phyloP scores from a whole-genome alignment of 2,888 invertebrate genomes.

The Agonopterix heracliana region DNA sequence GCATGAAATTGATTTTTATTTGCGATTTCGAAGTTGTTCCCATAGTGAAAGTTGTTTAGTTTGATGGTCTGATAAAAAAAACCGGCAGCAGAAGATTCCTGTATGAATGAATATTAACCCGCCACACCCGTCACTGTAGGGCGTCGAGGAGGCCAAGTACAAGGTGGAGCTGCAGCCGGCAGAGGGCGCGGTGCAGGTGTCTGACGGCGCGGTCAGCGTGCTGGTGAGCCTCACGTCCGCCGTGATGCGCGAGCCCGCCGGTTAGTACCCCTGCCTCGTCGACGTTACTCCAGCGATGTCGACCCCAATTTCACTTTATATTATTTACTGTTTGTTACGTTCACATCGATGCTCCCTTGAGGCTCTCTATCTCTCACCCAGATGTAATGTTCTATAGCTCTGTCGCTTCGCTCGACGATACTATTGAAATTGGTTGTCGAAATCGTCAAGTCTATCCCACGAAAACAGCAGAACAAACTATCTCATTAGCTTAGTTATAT shows the following conservation, averaged over 20 bases:
- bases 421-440: slow-evolving; percentile 35
- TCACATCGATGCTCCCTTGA: background rate
- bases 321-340: background rate
- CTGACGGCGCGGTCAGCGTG: slow-evolving; percentile 86
- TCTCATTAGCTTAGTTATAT: slow-evolving; percentile 32
- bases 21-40: no score
- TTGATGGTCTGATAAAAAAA: no score
- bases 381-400: no score
- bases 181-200: slow-evolving; percentile 89
- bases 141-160: slow-evolving; percentile 76
- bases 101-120: no score
- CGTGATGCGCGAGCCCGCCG: slow-evolving; percentile 88
- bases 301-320: slow-evolving; percentile 5
- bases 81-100: no score
- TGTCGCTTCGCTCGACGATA: no score
- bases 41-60: no score
- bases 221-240: slow-evolving; percentile 95
- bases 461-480: slow-evolving; percentile 70
- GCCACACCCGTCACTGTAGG: no score
- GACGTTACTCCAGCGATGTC: slow-evolving; percentile 3
- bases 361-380: background rate
- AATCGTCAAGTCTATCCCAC: slow-evolving; percentile 36
- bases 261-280: slow-evolving; percentile 41
- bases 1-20: no score
- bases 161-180: slow-evolving; percentile 89